Conservation (phyloP, 2,113 vertebrate species). For the Mesocricetus auratus region DNA sequence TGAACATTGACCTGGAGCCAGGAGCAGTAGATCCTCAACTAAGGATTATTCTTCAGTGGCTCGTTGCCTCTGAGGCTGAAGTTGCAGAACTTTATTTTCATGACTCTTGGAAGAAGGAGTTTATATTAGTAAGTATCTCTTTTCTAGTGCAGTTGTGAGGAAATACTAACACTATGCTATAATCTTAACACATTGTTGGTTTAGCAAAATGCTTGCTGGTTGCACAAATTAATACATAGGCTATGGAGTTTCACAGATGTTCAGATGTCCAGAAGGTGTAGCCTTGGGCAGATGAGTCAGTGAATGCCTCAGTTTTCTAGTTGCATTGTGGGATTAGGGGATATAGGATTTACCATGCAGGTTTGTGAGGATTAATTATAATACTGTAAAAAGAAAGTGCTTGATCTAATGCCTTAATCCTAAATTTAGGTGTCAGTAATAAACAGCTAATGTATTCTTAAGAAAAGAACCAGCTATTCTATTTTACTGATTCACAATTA, state of each 20-base stretch:
- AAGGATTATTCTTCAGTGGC: constrained; percentile 94
- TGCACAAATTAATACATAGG: background rate
- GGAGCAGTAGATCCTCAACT: constrained; percentile 91
- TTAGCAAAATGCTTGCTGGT: background rate
- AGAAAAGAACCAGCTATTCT: constrained; percentile 29
- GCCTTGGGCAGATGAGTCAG: background rate
- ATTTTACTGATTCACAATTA: constrained; percentile 39
- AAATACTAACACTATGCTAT: background rate
- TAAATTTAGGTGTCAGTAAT: constrained; percentile 27
- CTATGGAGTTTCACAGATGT: background rate
- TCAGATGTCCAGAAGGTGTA: background rate
- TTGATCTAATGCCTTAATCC: background rate
- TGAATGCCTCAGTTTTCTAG: background rate
- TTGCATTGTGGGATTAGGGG: background rate
- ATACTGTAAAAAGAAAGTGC: background rate
- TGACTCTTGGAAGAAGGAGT: constrained; percentile 87
- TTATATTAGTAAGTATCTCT: constrained; percentile 90
- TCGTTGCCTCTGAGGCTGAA: constrained; percentile 93
- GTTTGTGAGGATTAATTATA: constrained; percentile 46
- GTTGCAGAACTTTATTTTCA: constrained; percentile 90
- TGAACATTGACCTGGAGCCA: constrained; percentile 90
- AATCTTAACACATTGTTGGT: background rate
- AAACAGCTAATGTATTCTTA: constrained; percentile 12
- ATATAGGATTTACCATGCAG: background rate
- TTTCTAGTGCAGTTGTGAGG: background rate